Evolutionary conservation across 2,113 vertebrate genomes (phyloP), one percentile per base, ranked within the genome.

Genomic region (Egretta garzetta): DNA sequence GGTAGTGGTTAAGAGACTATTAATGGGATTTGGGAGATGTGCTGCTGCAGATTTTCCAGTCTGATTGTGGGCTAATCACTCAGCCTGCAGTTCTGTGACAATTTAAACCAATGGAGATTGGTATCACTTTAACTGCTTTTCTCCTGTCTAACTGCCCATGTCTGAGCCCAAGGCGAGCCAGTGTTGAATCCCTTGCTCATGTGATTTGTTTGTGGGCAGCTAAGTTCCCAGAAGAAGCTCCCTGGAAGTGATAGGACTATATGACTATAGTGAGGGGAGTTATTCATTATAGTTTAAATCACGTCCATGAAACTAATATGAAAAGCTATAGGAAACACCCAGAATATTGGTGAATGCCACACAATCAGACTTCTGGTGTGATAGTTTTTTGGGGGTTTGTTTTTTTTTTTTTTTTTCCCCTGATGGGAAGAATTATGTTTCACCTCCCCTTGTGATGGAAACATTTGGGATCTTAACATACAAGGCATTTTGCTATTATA

Each of bases 101-200:
- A 1, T 45, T 59, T 17, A 72, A 67, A 52, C n/a, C 32, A 20
- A 3, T 71, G 68, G 52, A 79, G 23, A 28, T 8, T n/a, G 27
- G 17, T 71, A 13, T 63, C 20, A 15, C 63, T 93, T 68, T 30
- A 89, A 26, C 45, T 71, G 63, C 32, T 80, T 84, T 84, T 81
- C 32, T 81, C 10, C 30, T 70, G 18, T 76, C 39, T 86, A 0
- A 0, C 30, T 66, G 45, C 22, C 47, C 14, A 3, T 66, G 7
- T 30, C 56, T 72, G 56, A 72, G 52, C 39, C 19, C 37, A 41
- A 0, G 20, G 10, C 75, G 82, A 92, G 71, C 21, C 47, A 39
- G 1, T 35, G 33, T n/a, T 74, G 64, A 74, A 49, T 79, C 28
- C n/a, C 8, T 74, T 80, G 26, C 49, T 81, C 53, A n/a, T 7